phyloP scores from a whole-genome alignment of 2,113 vertebrate genomes.

The Malurus alboscapulatus region DNA sequence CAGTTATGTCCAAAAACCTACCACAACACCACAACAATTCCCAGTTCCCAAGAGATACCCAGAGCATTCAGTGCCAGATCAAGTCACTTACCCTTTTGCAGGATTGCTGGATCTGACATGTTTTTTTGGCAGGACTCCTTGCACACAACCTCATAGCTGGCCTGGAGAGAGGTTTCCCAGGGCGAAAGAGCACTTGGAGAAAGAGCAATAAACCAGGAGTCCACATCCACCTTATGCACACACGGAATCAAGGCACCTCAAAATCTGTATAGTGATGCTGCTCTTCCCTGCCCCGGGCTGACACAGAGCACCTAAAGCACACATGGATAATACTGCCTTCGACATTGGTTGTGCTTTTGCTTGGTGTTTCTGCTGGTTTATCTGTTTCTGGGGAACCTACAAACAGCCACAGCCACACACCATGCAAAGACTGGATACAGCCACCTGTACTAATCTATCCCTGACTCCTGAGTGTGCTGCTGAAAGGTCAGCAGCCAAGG shows the following conservation, averaged over 20 bases:
- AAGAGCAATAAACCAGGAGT: neutral
- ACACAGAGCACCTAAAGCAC: neutral
- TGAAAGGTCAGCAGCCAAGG: neutral
- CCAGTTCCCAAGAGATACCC: neutral
- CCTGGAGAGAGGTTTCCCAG: neutral
- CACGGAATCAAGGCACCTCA: neutral
- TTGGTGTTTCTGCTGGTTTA: neutral
- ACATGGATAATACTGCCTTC: neutral
- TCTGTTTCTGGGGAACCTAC: neutral
- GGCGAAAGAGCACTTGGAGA: neutral
- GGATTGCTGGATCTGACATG: neutral
- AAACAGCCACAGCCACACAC: neutral
- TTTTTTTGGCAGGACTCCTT: neutral
- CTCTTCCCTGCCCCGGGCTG: rapidly evolving
- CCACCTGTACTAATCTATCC: neutral
- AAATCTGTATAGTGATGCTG: neutral
- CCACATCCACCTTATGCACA: neutral
- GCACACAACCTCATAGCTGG: neutral
- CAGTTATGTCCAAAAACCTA: neutral
- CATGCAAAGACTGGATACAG: neutral
- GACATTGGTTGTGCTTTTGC: neutral
- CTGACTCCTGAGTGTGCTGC: neutral
- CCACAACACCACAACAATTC: neutral
- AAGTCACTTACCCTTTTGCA: neutral
- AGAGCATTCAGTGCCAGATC: neutral